A percentile compares a stretch with the other conserved stretches of the same genome.
These are phyloP conservation scores for Anthoptus insignis DNA, from an alignment of 2,888 invertebrate species.

Conservation along the genomic window DNA sequence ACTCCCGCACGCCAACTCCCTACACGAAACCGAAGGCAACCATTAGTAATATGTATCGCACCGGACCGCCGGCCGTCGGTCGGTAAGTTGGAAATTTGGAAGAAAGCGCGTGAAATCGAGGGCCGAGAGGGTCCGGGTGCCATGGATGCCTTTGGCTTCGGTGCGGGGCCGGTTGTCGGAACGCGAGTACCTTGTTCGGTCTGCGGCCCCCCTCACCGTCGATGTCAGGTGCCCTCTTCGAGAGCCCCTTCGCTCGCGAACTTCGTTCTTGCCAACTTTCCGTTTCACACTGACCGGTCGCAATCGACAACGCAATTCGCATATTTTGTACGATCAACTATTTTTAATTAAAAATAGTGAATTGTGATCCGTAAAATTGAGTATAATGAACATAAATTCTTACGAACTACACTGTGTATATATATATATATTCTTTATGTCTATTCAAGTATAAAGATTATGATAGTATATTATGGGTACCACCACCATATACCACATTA, in stretches of 20 bases:
- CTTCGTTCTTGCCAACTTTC: constrained; percentile 60
- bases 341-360: too few species aligned
- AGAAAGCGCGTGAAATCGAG: constrained; percentile 58
- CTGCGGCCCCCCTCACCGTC: constrained; percentile 48
- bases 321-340: constrained; percentile 19
- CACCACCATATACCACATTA: too few species aligned
- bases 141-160: constrained; percentile 85
- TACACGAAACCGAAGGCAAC: constrained; percentile 95
- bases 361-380: too few species aligned
- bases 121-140: constrained; percentile 56
- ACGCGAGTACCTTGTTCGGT: constrained; percentile 50
- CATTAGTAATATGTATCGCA: constrained; percentile 54
- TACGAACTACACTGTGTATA: too few species aligned
- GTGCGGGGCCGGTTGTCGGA: constrained; percentile 63
- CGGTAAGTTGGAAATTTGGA: constrained; percentile 53
- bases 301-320: constrained; percentile 17
- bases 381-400: too few species aligned
- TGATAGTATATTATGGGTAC: too few species aligned
- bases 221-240: constrained; percentile 61
- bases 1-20: constrained; percentile 82
- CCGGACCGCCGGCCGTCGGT: constrained; percentile 38
- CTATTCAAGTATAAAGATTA: too few species aligned
- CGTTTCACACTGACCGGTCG: constrained; percentile 41
- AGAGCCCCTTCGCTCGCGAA: constrained; percentile 60
- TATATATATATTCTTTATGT: too few species aligned